Conservation (phyloP, 2,888 invertebrate species). For the Coelopa pilipes region DNA sequence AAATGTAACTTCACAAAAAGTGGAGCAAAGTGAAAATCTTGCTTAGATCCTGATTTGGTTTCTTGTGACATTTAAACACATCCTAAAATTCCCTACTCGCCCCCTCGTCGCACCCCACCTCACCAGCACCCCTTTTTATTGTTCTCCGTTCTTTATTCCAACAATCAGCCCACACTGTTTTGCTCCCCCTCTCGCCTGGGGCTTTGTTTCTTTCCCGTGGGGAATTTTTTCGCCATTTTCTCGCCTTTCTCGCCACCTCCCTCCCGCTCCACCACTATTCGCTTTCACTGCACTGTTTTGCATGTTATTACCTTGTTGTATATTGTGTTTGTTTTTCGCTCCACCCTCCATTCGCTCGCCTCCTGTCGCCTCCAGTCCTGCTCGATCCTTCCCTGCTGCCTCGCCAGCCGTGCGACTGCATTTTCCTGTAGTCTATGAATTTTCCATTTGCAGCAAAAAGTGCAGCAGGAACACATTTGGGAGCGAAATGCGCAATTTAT, state of each 20-base stretch:
- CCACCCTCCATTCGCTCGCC: not conserved
- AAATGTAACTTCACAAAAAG: not conserved
- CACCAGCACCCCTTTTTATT: not conserved
- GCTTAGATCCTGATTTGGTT: conserved; percentile 20
- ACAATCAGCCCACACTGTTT: conserved; percentile 16
- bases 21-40: conserved; percentile 25
- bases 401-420: too few species aligned
- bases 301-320: conserved; percentile 23
- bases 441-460: conserved; percentile 2
- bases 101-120: not conserved
- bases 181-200: not conserved
- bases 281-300: not conserved
- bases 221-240: too few species aligned
- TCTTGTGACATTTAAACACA: conserved; percentile 23
- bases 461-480: not conserved
- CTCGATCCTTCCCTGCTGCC: too few species aligned
- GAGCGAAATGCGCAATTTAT: conserved; percentile 14
- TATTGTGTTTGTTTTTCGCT: not conserved
- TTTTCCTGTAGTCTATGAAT: conserved; percentile 19
- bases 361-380: not conserved
- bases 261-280: not conserved
- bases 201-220: not conserved
- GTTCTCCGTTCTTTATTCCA: conserved; percentile 17
- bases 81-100: conserved; percentile 1
- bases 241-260: not conserved